Percentiles rank a stretch among this genome's conserved stretches.
Evolutionary conservation across 2,888 invertebrate species (phyloP).

Genomic region (Teleogryllus oceanicus): DNA sequence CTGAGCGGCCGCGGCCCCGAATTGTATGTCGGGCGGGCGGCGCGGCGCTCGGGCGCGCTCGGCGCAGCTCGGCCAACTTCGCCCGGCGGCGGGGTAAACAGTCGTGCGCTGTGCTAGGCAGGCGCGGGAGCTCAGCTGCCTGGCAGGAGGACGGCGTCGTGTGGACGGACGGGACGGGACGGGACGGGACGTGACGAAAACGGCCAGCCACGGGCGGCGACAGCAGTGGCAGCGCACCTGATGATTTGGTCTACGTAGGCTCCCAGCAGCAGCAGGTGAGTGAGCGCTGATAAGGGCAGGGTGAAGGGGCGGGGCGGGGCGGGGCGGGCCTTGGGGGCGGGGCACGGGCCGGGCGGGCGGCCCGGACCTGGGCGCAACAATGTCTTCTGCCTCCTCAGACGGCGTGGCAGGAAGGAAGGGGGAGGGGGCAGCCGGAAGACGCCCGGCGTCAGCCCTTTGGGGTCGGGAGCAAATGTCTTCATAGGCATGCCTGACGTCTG

Average conservation of each 20-base stretch:
- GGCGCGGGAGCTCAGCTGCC: background rate
- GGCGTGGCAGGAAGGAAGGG: no score
- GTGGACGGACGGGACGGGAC: background rate
- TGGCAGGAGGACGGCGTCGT: background rate
- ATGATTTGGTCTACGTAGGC: background rate
- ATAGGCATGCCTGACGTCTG: no score
- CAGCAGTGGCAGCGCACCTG: background rate
- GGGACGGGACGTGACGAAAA: no score
- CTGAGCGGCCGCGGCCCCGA: conserved; percentile 36
- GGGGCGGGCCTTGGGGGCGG: background rate
- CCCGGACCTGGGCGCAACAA: conserved; percentile 7
- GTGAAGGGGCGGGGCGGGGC: background rate
- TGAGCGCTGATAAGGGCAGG: background rate
- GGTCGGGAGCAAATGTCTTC: no score
- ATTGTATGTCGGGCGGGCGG: conserved; percentile 41
- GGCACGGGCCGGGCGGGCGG: background rate
- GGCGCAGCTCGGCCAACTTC: conserved; percentile 39
- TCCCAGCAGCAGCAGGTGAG: background rate
- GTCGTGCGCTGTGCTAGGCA: background rate
- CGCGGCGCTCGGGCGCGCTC: conserved; percentile 40
- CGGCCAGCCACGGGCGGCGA: no score
- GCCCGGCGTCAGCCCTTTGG: background rate
- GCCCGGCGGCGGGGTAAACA: background rate
- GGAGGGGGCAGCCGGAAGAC: background rate
- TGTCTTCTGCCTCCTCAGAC: background rate